Conservation (phyloP, 2,888 invertebrate species). For the Protophormia terraenovae region DNA sequence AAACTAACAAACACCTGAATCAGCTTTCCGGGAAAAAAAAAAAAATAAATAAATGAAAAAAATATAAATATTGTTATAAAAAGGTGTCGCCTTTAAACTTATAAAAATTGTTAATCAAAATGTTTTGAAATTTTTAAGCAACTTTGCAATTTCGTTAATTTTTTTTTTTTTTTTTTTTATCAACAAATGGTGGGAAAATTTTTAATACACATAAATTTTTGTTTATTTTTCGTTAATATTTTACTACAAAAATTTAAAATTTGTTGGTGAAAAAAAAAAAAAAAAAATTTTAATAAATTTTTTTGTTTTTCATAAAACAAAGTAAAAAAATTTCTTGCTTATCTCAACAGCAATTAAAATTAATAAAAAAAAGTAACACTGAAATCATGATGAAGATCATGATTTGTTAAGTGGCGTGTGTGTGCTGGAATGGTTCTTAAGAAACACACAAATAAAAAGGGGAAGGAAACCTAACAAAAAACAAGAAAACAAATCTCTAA, state of each 20-base stretch:
- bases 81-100: slow-evolving; percentile 37
- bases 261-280: no score
- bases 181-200: slow-evolving; percentile 47
- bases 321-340: slow-evolving; percentile 41
- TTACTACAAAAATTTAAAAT: background rate
- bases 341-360: slow-evolving; percentile 69
- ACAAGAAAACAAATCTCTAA: background rate
- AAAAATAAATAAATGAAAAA: background rate
- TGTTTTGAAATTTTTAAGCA: slow-evolving; percentile 6
- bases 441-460: background rate
- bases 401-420: slow-evolving; percentile 65
- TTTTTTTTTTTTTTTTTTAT: no score
- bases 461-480: background rate
- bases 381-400: slow-evolving; percentile 64
- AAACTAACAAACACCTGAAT: slow-evolving; percentile 11
- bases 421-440: slow-evolving; percentile 6
- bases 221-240: background rate
- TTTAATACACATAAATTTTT: background rate
- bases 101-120: slow-evolving; percentile 18
- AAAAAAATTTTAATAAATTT: background rate
- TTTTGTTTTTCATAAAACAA: slow-evolving; percentile 8
- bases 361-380: slow-evolving; percentile 64
- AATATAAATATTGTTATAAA: background rate
- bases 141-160: background rate
- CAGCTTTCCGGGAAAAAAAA: slow-evolving; percentile 55